Conservation (phyloP, 2,888 invertebrate species). For the Morpho deidamia region DNA sequence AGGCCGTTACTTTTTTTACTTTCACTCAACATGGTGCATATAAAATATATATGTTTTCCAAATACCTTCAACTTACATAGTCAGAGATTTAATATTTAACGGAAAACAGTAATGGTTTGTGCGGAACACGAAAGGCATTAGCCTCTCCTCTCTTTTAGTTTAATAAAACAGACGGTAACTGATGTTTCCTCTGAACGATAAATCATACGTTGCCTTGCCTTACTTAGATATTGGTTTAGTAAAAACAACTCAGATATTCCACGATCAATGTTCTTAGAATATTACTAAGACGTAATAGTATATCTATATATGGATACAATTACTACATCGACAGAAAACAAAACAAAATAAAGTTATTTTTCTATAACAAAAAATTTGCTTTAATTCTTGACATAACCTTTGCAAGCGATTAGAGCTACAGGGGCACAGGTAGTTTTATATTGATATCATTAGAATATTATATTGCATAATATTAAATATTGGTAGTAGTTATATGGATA, state of each 20-base stretch:
- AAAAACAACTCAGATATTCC: background rate
- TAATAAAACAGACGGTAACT: constrained; percentile 10
- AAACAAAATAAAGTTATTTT: no score
- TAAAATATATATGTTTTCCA: background rate
- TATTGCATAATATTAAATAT: no score
- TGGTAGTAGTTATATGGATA: no score
- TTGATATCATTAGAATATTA: no score
- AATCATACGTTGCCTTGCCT: constrained; percentile 10
- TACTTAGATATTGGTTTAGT: constrained; percentile 14
- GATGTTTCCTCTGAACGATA: constrained; percentile 12
- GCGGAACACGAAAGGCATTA: constrained; percentile 8
- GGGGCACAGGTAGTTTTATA: no score
- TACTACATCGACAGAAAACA: no score
- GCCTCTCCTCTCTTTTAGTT: constrained; percentile 2
- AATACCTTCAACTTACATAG: background rate
- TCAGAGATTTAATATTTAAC: background rate
- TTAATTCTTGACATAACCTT: no score
- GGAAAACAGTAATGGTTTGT: background rate
- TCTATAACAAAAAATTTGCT: no score
- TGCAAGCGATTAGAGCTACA: no score
- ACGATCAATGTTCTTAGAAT: background rate
- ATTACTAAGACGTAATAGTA: no score
- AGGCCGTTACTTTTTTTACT: no score
- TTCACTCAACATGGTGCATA: background rate
- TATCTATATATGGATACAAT: no score